phyloP scores from a whole-genome alignment of 1,140 invertebrate species.

The Anastrepha obliqua region DNA sequence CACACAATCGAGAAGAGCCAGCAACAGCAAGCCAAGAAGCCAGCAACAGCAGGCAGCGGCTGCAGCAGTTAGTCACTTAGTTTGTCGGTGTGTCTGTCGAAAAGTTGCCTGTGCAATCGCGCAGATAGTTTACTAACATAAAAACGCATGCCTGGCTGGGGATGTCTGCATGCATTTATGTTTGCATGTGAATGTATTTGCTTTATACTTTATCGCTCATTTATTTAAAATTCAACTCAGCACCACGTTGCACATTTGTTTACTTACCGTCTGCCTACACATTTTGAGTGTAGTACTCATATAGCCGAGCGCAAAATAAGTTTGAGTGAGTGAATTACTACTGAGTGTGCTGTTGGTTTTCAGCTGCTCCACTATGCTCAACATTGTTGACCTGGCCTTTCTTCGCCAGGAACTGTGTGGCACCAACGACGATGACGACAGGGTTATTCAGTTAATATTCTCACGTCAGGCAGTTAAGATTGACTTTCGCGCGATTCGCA shows the following conservation, averaged over 20 bases:
- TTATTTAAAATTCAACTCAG: slow-evolving; percentile 42
- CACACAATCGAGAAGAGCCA: not conserved
- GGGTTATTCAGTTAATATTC: slow-evolving; percentile 65
- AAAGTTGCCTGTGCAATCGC: not conserved
- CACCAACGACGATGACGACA: slow-evolving; percentile 22
- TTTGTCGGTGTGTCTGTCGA: not conserved
- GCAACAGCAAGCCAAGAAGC: not conserved
- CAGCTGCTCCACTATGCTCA: slow-evolving; percentile 6
- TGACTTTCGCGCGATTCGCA: slow-evolving; percentile 54
- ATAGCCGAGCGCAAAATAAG: too few species aligned
- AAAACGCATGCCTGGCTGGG: not conserved
- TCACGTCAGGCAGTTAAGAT: slow-evolving; percentile 64
- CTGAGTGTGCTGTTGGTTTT: not conserved
- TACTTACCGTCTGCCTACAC: not conserved
- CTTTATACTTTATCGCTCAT: not conserved
- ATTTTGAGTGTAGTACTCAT: not conserved
- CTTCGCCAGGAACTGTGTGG: slow-evolving; percentile 51
- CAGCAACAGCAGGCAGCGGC: not conserved
- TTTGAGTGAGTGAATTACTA: too few species aligned
- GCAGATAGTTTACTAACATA: not conserved
- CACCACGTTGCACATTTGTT: slow-evolving; percentile 13
- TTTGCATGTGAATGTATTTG: not conserved
- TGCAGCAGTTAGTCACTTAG: not conserved
- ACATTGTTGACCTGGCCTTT: slow-evolving; percentile 42
- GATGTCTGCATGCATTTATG: not conserved